Base-by-base conservation (phyloP, 2,797 vertebrate species). In the Microctenopoma lineatum region DNA sequence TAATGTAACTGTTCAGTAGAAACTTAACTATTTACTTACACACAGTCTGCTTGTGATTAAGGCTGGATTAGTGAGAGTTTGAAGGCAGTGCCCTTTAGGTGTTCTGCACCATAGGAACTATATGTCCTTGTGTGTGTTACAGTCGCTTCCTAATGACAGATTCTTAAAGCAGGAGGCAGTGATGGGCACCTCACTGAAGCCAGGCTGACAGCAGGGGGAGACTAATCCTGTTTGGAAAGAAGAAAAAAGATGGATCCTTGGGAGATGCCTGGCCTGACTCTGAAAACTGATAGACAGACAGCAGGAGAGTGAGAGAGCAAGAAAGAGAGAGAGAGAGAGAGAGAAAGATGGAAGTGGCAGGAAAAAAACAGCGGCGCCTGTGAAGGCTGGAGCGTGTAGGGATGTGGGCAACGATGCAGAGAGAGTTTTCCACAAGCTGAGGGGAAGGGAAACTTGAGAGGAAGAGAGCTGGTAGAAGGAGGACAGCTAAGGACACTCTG, bases 181-280 rank as follows among this genome's bases (percentile, higher is more conserved):
- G 85, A 89, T 80, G 78, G 77, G 73, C 80, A 84, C 77, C 80
- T 83, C 79, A 57, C 59, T 87, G 73, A 79, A 83, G 72, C 64
- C 53, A 34, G 65, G 68, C 71, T 89, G 88, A 87, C 88, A 88
- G 86, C 81, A 81, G 73, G 73, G 32, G 56, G 73, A 81, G 72
- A 70, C 69, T 86, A 88, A 89, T 89, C 87, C 84, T 80, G 84
- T 91, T 84, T 81, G 57, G 75, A 79, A 51, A 72, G 77, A 71
- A 48, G 59, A 45, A 47, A 21, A 61, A 66, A 52, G 78, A 79
- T 39, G 70, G 71, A 79, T 88, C 60, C 67, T 69, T 73, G 21
- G 79, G 83, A 87, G 78, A 77, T 53, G 75, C 70, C 66, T n/a
- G 32, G 36, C 27, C 73, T 66, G 58, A 44, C 34, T 63, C 62